Percentiles rank a stretch among this genome's conserved stretches.
phyloP scores from a whole-genome alignment of 2,113 vertebrate genomes.

The Brachypteracias leptosomus region DNA sequence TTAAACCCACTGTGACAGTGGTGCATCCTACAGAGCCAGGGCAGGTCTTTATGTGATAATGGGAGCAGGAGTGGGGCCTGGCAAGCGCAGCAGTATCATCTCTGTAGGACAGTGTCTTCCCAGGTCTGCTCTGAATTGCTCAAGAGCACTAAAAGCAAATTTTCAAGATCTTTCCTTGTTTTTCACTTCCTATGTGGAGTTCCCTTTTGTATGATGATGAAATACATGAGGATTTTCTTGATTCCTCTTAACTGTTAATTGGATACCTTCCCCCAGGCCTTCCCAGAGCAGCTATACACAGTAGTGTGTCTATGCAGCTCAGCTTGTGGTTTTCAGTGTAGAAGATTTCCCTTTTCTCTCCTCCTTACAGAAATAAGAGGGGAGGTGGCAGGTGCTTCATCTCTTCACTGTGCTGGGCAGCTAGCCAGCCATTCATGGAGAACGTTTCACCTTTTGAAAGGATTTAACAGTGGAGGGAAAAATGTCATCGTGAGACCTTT shows the following conservation, averaged over 20 bases:
- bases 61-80: neutral
- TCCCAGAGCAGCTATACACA: neutral
- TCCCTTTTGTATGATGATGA: neutral
- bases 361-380: neutral
- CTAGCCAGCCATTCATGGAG: neutral
- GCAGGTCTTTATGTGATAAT: neutral
- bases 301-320: neutral
- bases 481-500: neutral
- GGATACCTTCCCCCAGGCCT: neutral
- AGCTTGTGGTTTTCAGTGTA: neutral
- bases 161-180: neutral
- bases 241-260: neutral
- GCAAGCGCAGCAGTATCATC: neutral
- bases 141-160: neutral
- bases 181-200: neutral
- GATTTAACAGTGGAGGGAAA: neutral
- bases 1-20: neutral
- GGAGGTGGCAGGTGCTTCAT: neutral
- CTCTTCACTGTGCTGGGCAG: neutral
- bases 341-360: neutral
- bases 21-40: neutral
- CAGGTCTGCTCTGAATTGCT: neutral
- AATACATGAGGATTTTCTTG: neutral
- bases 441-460: neutral
- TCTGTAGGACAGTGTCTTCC: neutral